Evolutionary conservation across 2,797 vertebrate species (phyloP).

Genomic region (Xiphophorus birchmanni): DNA sequence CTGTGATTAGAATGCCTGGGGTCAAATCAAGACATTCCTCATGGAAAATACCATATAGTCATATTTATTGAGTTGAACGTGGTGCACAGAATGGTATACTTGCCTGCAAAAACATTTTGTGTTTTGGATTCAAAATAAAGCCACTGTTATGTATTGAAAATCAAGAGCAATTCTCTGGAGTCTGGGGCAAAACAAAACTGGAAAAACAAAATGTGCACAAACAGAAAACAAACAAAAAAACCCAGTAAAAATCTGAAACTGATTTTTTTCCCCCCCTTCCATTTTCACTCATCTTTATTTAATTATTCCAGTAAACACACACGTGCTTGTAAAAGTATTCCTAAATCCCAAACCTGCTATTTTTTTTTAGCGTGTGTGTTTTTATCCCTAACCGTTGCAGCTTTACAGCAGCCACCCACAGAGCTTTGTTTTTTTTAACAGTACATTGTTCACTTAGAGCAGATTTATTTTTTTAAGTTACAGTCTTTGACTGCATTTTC

Average conservation of each 20-base stretch:
- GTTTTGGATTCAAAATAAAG: slow-evolving; percentile 52
- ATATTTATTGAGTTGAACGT: slow-evolving; percentile 29
- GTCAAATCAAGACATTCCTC: background rate
- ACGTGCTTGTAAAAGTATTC: slow-evolving; percentile 58
- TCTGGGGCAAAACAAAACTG: slow-evolving; percentile 61
- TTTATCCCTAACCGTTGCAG: slow-evolving; percentile 37
- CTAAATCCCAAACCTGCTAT: slow-evolving; percentile 46
- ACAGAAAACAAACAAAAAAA: slow-evolving; percentile 53
- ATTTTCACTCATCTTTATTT: slow-evolving; percentile 74
- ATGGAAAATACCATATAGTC: slow-evolving; percentile 15
- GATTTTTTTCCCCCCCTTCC: slow-evolving; percentile 65
- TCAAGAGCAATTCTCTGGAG: slow-evolving; percentile 63
- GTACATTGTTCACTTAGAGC: background rate
- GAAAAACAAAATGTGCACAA: slow-evolving; percentile 54
- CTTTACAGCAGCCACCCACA: slow-evolving; percentile 24
- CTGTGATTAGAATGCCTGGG: background rate
- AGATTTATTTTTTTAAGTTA: slow-evolving; percentile 41
- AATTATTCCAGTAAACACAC: slow-evolving; percentile 63
- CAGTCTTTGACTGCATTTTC: slow-evolving; percentile 38
- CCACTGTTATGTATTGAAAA: slow-evolving; percentile 61
- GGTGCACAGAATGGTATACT: slow-evolving; percentile 38
- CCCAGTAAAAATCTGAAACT: slow-evolving; percentile 49
- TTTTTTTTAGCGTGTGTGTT: slow-evolving; percentile 6
- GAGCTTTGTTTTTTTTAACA: slow-evolving; percentile 24
- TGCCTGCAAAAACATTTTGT: slow-evolving; percentile 36